These are phyloP conservation scores for Sciurus carolinensis DNA, from an alignment of 2,797 vertebrate species.

Conservation along the genomic window DNA sequence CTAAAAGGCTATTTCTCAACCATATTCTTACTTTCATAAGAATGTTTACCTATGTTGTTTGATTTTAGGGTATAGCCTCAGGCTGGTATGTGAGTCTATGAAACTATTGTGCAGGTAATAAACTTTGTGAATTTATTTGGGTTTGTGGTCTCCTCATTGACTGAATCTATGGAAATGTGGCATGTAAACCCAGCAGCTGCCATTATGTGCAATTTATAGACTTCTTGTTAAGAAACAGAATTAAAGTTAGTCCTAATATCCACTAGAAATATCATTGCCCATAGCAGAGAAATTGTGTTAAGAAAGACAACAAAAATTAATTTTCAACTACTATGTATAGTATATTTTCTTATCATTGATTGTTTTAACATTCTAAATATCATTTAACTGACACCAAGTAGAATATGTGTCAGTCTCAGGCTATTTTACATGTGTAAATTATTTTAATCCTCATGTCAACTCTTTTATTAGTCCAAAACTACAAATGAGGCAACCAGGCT, in stretches of 20 bases:
- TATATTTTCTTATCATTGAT: not conserved
- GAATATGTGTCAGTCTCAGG: not conserved
- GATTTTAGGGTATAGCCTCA: not conserved
- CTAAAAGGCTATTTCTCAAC: not conserved
- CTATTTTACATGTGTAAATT: not conserved
- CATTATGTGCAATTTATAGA: not conserved
- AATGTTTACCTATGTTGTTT: not conserved
- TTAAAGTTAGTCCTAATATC: not conserved
- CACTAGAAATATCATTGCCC: not conserved
- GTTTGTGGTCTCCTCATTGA: not conserved
- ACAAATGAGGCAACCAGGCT: not conserved
- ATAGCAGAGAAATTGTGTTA: not conserved
- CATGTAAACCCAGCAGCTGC: not conserved
- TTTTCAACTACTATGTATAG: slow-evolving; percentile 16
- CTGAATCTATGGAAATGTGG: not conserved
- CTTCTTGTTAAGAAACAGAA: not conserved
- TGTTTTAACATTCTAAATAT: slow-evolving; percentile 5
- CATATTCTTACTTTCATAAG: not conserved
- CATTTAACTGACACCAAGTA: not conserved
- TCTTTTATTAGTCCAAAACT: not conserved
- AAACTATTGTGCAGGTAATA: not conserved
- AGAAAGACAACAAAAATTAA: not conserved
- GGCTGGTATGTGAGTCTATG: not conserved
- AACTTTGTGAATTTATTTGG: not conserved
- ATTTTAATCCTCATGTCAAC: not conserved